phyloP scores from a whole-genome alignment of 2,797 vertebrate species.

The Vultur gryphus region DNA sequence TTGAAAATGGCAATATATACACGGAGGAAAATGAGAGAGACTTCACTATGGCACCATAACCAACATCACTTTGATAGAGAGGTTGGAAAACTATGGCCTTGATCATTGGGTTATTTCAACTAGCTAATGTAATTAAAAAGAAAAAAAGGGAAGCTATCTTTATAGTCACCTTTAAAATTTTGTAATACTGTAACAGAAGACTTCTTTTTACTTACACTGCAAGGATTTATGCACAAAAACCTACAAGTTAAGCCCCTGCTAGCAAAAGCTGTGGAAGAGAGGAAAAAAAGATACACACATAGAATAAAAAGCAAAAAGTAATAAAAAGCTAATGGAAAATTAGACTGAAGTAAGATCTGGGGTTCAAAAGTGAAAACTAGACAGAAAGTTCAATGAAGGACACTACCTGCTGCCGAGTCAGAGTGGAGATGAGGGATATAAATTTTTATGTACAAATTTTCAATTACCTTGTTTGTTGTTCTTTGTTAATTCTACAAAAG shows the following conservation, averaged over 20 bases:
- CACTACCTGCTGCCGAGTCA: not conserved
- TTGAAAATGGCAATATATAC: not conserved
- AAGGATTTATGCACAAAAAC: constrained; percentile 2
- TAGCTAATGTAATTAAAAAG: not conserved
- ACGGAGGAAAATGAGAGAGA: not conserved
- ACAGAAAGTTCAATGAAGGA: not conserved
- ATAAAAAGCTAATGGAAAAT: constrained; percentile 55
- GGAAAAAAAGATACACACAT: not conserved
- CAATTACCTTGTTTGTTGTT: constrained; percentile 75
- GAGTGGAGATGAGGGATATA: not conserved
- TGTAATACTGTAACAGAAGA: not conserved
- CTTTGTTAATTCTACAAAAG: constrained; percentile 68
- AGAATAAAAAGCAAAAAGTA: constrained; percentile 1
- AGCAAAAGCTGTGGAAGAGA: constrained; percentile 1
- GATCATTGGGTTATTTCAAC: constrained; percentile 3
- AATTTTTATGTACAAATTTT: not conserved
- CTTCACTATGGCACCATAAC: not conserved
- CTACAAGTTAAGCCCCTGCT: not conserved
- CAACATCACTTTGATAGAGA: not conserved
- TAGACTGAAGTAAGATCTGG: constrained; percentile 10
- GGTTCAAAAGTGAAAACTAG: not conserved
- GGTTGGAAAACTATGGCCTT: not conserved
- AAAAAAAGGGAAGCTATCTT: not conserved
- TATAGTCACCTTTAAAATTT: not conserved
- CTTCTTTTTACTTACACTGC: constrained; percentile 21